Evolutionary conservation across 2,888 invertebrate species (phyloP), one percentile per base, ranked within the genome.

Genomic region (Cyrtodaria siliqua): DNA sequence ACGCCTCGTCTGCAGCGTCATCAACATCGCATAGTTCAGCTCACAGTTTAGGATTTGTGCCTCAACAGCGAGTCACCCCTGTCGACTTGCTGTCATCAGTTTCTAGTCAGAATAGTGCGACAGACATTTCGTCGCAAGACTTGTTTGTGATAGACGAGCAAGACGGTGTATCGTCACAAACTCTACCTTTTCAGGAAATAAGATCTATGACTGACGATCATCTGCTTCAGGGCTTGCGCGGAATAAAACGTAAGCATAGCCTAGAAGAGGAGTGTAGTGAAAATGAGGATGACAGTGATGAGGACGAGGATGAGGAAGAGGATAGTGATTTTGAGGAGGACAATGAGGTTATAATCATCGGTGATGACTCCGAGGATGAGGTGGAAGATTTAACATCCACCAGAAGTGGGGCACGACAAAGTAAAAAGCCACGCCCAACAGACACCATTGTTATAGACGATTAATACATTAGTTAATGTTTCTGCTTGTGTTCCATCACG

Each of bases 11-110:
- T 20, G 84, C 87, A 12, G 82, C 85, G 14, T 88, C 87, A 2
- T 85, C 86, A 20, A 84, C 87, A 8, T 85, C 88, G 26, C 76
- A 84, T 57, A 85, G 86, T 52, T 87, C 89, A 1, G 81, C 82
- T 12, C 82, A 84, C 69, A 90, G 90, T 74, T 85, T 86, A 18
- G 91, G 91, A 18, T 91, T 91, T 69, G 85, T 88, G 44, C 90
- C 90, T 57, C 75, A 76, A 24, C 67, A 76, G 24, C 67, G 69
- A 53, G 53, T 47, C 24, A 62, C 76, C 24, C 74, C 80, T 26
- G 57, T 71, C 16, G 72, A 81, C 47, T 47, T 72, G 52, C 26
- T 33, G 4, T n/a, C n/a, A n/a, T 33, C 33, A 33, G 33, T 55
- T 27, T 73, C 80, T 73, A 80, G 80, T 80, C 76, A 72, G 14